Percentiles rank a stretch among this genome's conserved stretches.
Conservation (phyloP, 2,888 invertebrate species). For the Epinotia nisella region DNA sequence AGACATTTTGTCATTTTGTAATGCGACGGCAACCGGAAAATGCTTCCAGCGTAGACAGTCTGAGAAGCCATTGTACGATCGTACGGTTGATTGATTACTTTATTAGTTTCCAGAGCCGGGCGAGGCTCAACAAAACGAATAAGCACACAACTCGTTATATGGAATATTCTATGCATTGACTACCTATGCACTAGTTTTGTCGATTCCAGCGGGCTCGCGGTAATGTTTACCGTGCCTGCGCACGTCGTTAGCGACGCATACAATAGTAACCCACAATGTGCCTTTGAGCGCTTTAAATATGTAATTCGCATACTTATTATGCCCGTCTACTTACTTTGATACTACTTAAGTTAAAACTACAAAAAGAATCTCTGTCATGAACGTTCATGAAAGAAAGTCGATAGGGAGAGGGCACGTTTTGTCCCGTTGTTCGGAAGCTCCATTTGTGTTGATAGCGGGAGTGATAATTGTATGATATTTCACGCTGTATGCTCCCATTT, state of each 20-base stretch:
- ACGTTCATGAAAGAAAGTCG: constrained; percentile 27
- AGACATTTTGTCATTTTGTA: constrained; percentile 43
- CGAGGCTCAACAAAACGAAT: constrained; percentile 30
- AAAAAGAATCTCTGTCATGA: constrained; percentile 24
- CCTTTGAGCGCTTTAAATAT: constrained; percentile 34
- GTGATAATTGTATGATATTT: constrained; percentile 52
- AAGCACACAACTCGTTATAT: constrained; percentile 25
- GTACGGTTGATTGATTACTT: constrained; percentile 43
- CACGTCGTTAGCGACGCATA: constrained; percentile 22
- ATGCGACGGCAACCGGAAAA: constrained; percentile 40
- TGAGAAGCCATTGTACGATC: constrained; percentile 42
- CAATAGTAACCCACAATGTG: constrained; percentile 4
- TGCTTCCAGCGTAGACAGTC: constrained; percentile 35
- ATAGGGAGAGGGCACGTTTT: constrained; percentile 19
- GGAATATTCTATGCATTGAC: constrained; percentile 30
- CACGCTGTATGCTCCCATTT: constrained; percentile 53
- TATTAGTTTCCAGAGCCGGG: constrained; percentile 39
- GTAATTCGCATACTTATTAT: constrained; percentile 14
- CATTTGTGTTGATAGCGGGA: constrained; percentile 54
- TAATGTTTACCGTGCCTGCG: constrained; percentile 28
- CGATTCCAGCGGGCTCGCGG: constrained; percentile 19
- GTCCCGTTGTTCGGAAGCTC: constrained; percentile 14
- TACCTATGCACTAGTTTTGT: constrained; percentile 39
- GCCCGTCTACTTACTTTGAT: constrained; percentile 3
- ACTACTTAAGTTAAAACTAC: constrained; percentile 33